phyloP scores from a whole-genome alignment of 2,113 vertebrate genomes.

The Dunckerocampus dactyliophorus region DNA sequence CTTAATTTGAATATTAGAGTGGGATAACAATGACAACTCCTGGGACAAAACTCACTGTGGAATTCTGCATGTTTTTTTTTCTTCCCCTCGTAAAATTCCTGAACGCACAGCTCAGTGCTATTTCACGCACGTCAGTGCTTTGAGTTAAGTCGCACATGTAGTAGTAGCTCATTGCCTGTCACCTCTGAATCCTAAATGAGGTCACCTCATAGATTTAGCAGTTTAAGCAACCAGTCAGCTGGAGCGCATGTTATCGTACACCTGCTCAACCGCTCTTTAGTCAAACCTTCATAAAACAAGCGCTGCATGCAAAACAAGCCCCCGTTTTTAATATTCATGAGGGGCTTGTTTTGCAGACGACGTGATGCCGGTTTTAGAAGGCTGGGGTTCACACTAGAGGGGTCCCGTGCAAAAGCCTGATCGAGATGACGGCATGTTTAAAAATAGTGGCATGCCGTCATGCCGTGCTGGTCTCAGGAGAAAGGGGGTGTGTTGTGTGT shows the following conservation, averaged over 20 bases:
- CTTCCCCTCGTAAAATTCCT: neutral
- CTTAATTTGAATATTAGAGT: neutral
- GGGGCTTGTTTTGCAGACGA: conserved; percentile 29
- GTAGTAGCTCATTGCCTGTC: conserved; percentile 17
- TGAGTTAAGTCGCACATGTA: conserved; percentile 6
- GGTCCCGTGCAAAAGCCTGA: conserved; percentile 19
- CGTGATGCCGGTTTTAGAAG: conserved; percentile 13
- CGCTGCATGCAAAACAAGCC: conserved; percentile 43
- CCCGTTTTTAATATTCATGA: conserved; percentile 62
- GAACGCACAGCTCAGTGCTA: neutral
- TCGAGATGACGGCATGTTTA: conserved; percentile 65
- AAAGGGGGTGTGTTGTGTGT: neutral
- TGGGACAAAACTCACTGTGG: too few species aligned
- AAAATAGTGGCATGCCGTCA: conserved; percentile 66
- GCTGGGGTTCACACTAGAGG: neutral
- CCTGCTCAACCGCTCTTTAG: conserved; percentile 15
- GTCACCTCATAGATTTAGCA: conserved; percentile 30
- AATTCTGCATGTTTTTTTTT: too few species aligned
- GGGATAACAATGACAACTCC: neutral
- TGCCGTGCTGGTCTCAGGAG: conserved; percentile 38
- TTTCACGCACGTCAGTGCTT: neutral
- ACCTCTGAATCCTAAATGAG: conserved; percentile 7
- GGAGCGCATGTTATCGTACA: conserved; percentile 1
- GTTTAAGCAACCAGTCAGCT: conserved; percentile 20
- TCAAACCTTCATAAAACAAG: conserved; percentile 17